Percentiles rank a stretch among this genome's conserved stretches.
phyloP scores from a whole-genome alignment of 2,113 vertebrate genomes.

The Dipodomys stephensi region DNA sequence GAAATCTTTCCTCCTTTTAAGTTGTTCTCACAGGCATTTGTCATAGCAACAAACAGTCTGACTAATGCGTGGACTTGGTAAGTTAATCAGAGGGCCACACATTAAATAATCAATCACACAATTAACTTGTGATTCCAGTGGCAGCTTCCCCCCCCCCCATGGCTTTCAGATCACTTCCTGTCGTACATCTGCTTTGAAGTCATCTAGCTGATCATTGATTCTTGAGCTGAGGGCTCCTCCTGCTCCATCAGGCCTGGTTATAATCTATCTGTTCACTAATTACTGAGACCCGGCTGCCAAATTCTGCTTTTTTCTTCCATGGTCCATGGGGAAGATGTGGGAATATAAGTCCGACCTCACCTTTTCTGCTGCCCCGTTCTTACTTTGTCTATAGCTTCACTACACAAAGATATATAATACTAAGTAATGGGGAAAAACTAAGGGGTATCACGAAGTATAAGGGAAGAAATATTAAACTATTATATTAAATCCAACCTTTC shows the following conservation, averaged over 20 bases:
- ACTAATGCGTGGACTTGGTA: not conserved
- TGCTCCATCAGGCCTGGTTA: not conserved
- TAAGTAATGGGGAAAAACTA: not conserved
- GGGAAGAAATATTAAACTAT: not conserved
- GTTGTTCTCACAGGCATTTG: not conserved
- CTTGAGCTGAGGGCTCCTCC: not conserved
- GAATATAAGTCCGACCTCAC: too few species aligned
- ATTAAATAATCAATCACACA: not conserved
- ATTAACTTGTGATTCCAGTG: not conserved
- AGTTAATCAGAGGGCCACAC: not conserved
- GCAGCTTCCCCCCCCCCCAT: too few species aligned
- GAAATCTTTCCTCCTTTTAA: too few species aligned
- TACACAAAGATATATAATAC: not conserved
- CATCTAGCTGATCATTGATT: not conserved
- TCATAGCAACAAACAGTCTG: not conserved
- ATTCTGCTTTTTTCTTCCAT: not conserved
- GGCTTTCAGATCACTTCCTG: not conserved
- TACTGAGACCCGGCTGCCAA: not conserved
- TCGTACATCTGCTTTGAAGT: not conserved
- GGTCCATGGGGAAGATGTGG: not conserved
- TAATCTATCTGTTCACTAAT: not conserved
- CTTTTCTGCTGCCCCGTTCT: not conserved
- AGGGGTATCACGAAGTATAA: not conserved
- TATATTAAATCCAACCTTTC: not conserved
- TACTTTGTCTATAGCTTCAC: not conserved